Percentiles rank a stretch among this genome's conserved stretches.
These are phyloP conservation scores for Epinotia ramella DNA, from an alignment of 2,888 invertebrate species.

Conservation along the genomic window DNA sequence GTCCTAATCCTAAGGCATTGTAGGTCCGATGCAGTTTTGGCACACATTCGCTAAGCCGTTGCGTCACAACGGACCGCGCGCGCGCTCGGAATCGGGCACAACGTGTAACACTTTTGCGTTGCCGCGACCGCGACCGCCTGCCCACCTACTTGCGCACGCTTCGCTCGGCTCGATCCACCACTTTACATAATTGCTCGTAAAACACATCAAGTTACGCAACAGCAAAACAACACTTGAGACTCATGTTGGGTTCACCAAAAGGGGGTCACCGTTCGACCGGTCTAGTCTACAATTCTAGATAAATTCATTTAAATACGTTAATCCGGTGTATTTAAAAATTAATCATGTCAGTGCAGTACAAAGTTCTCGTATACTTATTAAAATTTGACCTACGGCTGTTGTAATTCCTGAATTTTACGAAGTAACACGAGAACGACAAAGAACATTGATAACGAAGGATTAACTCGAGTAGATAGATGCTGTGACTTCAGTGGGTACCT, in stretches of 20 bases:
- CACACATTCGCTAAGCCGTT: constrained; percentile 77
- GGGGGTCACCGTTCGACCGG: constrained; percentile 63
- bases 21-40: constrained; percentile 81
- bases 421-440: neutral
- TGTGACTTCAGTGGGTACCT: neutral
- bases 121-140: constrained; percentile 62
- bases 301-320: constrained; percentile 34
- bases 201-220: constrained; percentile 76
- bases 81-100: constrained; percentile 72
- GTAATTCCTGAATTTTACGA: constrained; percentile 11
- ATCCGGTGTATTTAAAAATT: neutral
- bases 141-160: constrained; percentile 68
- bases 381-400: constrained; percentile 7
- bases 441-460: constrained; percentile 2
- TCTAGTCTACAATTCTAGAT: constrained; percentile 55
- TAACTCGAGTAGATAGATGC: neutral
- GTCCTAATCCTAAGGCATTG: constrained; percentile 51
- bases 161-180: constrained; percentile 61
- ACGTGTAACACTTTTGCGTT: constrained; percentile 82
- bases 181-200: constrained; percentile 82
- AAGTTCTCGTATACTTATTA: too few species aligned
- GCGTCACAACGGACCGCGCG: constrained; percentile 67
- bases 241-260: constrained; percentile 67
- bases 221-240: constrained; percentile 74
- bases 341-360: neutral